These are phyloP conservation scores for Yoshiicerus persimilis DNA, from an alignment of 1,140 invertebrate genomes.

Conservation along the genomic window DNA sequence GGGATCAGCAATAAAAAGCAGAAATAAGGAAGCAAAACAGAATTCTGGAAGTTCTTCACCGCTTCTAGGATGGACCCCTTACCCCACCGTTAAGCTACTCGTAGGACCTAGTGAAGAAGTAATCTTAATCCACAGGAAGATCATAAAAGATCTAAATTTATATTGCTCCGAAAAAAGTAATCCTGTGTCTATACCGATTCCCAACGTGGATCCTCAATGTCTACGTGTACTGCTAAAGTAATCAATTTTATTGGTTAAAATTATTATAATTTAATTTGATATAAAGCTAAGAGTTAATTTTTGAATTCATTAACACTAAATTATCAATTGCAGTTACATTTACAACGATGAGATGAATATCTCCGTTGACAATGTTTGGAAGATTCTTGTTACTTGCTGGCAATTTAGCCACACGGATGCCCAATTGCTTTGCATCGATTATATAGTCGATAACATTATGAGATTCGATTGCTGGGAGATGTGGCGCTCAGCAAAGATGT, in stretches of 20 bases:
- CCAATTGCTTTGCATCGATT: background rate
- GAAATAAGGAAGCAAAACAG: background rate
- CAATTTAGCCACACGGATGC: background rate
- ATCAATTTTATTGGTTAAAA: background rate
- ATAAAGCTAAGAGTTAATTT: background rate
- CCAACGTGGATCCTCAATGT: background rate
- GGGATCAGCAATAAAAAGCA: background rate
- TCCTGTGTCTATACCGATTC: background rate
- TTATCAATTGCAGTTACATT: background rate
- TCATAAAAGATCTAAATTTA: background rate
- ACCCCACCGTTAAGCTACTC: background rate
- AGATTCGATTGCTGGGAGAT: background rate
- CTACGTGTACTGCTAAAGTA: background rate
- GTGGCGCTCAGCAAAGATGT: background rate
- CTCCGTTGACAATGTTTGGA: background rate
- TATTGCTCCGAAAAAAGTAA: background rate
- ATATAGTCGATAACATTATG: background rate
- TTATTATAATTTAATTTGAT: no score
- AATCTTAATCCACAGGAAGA: background rate
- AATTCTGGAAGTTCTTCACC: background rate
- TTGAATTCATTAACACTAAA: background rate
- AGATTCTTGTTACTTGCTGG: background rate
- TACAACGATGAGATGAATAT: background rate
- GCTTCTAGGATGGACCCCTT: background rate
- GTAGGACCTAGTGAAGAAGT: background rate